Conservation (phyloP, 2,888 invertebrate species). For the Hypomecis punctinalis region DNA sequence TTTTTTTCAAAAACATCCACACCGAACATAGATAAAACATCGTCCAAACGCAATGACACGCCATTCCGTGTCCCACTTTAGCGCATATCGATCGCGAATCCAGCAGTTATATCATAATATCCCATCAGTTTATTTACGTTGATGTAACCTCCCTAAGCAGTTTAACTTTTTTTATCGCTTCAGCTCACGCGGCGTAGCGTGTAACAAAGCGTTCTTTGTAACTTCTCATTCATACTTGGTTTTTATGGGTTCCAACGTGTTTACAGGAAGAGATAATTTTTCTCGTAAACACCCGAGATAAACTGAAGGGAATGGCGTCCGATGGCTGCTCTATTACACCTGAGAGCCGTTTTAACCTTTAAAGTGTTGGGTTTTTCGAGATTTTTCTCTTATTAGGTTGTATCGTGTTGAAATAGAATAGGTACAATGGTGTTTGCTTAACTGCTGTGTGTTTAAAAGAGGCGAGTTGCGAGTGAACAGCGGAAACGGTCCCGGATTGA, state of each 20-base stretch:
- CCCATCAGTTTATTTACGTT: slow-evolving; percentile 33
- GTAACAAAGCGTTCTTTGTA: slow-evolving; percentile 33
- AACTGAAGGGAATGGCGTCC: slow-evolving; percentile 27
- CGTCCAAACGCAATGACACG: slow-evolving; percentile 6
- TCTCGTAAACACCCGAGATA: slow-evolving; percentile 33
- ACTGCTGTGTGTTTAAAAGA: too few species aligned
- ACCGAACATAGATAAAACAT: too few species aligned
- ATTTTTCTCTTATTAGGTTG: slow-evolving; percentile 1
- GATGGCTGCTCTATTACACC: slow-evolving; percentile 21
- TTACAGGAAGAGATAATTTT: slow-evolving; percentile 32
- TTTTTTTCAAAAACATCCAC: too few species aligned
- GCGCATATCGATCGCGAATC: slow-evolving; percentile 25
- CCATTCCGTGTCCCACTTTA: slow-evolving; percentile 18
- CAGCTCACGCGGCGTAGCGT: slow-evolving; percentile 31
- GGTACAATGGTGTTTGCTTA: not conserved
- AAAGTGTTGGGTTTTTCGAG: not conserved
- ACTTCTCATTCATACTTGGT: slow-evolving; percentile 34
- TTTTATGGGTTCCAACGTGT: slow-evolving; percentile 30
- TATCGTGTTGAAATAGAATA: not conserved
- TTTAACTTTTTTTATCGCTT: slow-evolving; percentile 36
- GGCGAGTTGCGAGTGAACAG: too few species aligned
- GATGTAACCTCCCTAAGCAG: slow-evolving; percentile 29
- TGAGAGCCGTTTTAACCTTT: slow-evolving; percentile 11
- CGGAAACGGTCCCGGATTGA: too few species aligned
- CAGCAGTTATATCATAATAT: slow-evolving; percentile 29